These are phyloP conservation scores for Amphiura filiformis DNA, from an alignment of 35 echinoderm and acorn worm species.

Conservation along the genomic window DNA sequence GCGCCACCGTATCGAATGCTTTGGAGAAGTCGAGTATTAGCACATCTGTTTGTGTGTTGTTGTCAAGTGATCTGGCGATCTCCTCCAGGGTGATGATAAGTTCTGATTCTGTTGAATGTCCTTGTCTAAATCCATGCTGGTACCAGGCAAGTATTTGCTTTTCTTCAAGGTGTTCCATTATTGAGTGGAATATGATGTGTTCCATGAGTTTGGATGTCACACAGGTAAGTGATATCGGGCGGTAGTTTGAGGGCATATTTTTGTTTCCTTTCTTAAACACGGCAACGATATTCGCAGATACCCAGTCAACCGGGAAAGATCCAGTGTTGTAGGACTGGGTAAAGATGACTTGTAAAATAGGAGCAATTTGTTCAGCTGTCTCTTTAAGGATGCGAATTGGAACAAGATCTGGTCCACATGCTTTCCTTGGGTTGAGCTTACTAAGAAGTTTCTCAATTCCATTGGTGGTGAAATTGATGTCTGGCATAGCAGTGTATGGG, in stretches of 20 bases:
- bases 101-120: no score
- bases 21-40: no score
- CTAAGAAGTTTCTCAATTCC: background rate
- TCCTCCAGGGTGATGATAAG: no score
- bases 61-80: no score
- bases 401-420: background rate
- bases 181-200: slow-evolving; percentile 22
- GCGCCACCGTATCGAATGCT: no score
- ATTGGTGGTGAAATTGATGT: background rate
- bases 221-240: slow-evolving; percentile 19
- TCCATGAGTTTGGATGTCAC: slow-evolving; percentile 22
- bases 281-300: background rate
- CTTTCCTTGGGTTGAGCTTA: background rate
- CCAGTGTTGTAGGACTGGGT: background rate
- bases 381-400: background rate
- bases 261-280: background rate
- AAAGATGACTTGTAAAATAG: background rate
- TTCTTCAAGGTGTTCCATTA: slow-evolving; percentile 15
- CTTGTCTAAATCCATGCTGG: background rate
- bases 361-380: background rate
- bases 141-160: background rate
- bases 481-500: background rate
- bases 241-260: background rate
- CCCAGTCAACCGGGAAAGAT: background rate
- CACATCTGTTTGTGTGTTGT: no score